Evolutionary conservation across 1,140 invertebrate species (phyloP).

Genomic region (Drosophila cardini): DNA sequence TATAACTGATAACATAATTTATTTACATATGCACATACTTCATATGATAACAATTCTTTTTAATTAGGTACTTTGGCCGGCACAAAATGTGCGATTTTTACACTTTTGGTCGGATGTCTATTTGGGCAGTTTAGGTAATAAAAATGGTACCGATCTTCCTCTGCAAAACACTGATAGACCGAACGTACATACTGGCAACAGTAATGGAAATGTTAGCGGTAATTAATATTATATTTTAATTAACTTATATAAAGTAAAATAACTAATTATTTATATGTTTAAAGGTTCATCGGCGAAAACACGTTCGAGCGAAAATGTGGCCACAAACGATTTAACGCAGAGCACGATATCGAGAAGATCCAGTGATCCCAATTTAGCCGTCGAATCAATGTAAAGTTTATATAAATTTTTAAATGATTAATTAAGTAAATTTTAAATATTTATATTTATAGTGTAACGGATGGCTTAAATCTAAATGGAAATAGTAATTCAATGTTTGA

Average conservation of each 20-base stretch:
- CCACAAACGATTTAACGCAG: slow-evolving; percentile 87
- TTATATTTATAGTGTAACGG: slow-evolving; percentile 49
- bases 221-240: not conserved
- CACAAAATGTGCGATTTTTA: slow-evolving; percentile 92
- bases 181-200: slow-evolving; percentile 77
- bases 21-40: slow-evolving; percentile 4
- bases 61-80: slow-evolving; percentile 91
- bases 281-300: slow-evolving; percentile 89
- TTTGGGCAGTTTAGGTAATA: slow-evolving; percentile 86
- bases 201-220: slow-evolving; percentile 8
- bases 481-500: slow-evolving; percentile 76
- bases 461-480: slow-evolving; percentile 60
- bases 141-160: slow-evolving; percentile 76
- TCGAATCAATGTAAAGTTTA: slow-evolving; percentile 86
- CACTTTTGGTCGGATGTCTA: slow-evolving; percentile 94
- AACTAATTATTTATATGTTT: slow-evolving; percentile 36
- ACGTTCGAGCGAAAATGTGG: slow-evolving; percentile 92
- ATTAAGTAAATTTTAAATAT: not conserved
- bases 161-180: slow-evolving; percentile 81
- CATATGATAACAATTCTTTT: slow-evolving; percentile 84
- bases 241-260: not conserved
- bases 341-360: slow-evolving; percentile 88
- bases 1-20: slow-evolving; percentile 40
- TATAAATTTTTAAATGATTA: not conserved
- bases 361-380: slow-evolving; percentile 92